These are phyloP conservation scores for Chaitophorus viminalis DNA, from an alignment of 2,888 invertebrate species.

Conservation along the genomic window DNA sequence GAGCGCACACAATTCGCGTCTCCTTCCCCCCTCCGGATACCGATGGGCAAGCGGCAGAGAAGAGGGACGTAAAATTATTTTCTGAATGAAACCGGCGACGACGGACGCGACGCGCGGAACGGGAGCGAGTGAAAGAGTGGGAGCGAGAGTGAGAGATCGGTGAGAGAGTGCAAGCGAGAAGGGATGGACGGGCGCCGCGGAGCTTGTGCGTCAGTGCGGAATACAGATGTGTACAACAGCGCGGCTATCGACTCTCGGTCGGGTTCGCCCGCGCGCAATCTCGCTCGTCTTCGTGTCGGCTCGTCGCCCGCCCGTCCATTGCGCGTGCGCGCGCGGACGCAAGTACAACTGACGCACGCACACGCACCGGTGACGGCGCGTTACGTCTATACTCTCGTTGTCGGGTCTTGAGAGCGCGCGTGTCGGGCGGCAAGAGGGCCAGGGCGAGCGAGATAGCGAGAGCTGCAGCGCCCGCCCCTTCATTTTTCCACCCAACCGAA, in stretches of 20 bases:
- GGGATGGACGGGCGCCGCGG: background rate
- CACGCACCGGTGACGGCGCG: background rate
- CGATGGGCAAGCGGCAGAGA: background rate
- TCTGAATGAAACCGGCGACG: conserved; percentile 59
- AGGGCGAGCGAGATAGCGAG: background rate
- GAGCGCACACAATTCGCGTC: background rate
- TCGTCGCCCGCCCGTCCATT: too few species aligned
- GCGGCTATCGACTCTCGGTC: background rate
- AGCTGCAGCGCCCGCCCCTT: background rate
- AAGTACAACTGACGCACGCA: background rate
- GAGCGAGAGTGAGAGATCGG: background rate
- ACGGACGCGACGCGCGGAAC: background rate
- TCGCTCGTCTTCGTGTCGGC: background rate
- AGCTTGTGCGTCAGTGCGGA: background rate
- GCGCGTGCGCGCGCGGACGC: conserved; percentile 6
- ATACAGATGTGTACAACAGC: background rate
- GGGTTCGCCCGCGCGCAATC: background rate
- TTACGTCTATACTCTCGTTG: too few species aligned
- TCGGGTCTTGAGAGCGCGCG: background rate
- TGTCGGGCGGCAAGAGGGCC: too few species aligned
- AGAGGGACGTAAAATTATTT: conserved; percentile 55
- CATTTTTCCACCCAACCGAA: too few species aligned
- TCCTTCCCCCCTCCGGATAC: background rate
- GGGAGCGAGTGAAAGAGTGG: background rate
- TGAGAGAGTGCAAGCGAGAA: background rate